Evolutionary conservation across 2,888 invertebrate genomes (phyloP).

Genomic region (Leptopterna dolabrata): DNA sequence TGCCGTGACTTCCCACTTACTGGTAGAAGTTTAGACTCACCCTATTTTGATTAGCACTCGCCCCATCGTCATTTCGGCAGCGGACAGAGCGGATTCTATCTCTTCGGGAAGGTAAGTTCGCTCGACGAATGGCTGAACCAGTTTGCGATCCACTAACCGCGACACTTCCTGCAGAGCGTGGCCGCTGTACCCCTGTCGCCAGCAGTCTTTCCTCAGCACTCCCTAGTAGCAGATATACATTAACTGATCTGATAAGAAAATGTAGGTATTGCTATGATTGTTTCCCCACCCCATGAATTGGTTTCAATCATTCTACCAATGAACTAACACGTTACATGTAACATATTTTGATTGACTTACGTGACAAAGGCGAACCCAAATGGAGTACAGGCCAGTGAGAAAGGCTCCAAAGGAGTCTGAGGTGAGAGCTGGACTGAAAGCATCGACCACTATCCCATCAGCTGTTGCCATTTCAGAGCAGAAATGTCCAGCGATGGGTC

Average conservation of each 20-base stretch:
- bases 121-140: slow-evolving; percentile 29
- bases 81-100: slow-evolving; percentile 31
- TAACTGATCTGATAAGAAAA: too few species aligned
- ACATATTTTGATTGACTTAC: slow-evolving; percentile 59
- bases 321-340: too few species aligned
- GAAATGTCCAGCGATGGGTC: slow-evolving; percentile 66
- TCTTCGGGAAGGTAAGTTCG: slow-evolving; percentile 38
- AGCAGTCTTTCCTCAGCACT: slow-evolving; percentile 17
- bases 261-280: too few species aligned
- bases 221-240: slow-evolving; percentile 10
- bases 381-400: slow-evolving; percentile 68
- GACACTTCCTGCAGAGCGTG: slow-evolving; percentile 1
- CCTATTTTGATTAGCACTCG: slow-evolving; percentile 13
- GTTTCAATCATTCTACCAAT: too few species aligned
- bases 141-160: slow-evolving; percentile 35
- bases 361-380: slow-evolving; percentile 66
- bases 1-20: too few species aligned
- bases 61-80: slow-evolving; percentile 36
- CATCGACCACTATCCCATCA: slow-evolving; percentile 67
- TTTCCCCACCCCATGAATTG: too few species aligned
- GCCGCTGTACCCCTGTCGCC: slow-evolving; percentile 19
- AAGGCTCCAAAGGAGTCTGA: slow-evolving; percentile 71
- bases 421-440: not conserved
- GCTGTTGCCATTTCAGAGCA: slow-evolving; percentile 66
- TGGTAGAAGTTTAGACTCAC: too few species aligned